Conservation (phyloP, 1,140 invertebrate species). For the Ceratitis capitata region DNA sequence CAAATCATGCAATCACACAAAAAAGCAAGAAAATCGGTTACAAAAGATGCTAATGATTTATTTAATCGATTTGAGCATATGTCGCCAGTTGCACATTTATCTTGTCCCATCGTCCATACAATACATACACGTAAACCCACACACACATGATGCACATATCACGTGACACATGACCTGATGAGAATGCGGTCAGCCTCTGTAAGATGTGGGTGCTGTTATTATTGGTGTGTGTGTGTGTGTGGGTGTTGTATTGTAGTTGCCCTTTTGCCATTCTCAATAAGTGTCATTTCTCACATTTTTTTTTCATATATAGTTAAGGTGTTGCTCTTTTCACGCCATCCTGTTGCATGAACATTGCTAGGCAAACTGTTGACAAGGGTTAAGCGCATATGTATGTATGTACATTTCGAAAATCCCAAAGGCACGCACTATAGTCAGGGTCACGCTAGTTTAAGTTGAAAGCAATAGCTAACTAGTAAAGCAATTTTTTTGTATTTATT, state of each 20-base stretch:
- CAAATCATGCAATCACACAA: too few relatives aligned
- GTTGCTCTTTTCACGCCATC: background rate
- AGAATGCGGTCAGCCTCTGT: background rate
- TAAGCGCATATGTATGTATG: background rate
- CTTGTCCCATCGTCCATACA: background rate
- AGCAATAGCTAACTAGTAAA: slow-evolving; percentile 2
- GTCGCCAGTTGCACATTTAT: slow-evolving; percentile 38
- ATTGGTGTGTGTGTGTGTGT: background rate
- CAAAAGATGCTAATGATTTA: slow-evolving; percentile 66
- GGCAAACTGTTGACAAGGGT: slow-evolving; percentile 36
- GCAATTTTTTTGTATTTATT: slow-evolving; percentile 5
- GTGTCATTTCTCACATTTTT: slow-evolving; percentile 12
- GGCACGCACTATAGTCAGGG: slow-evolving; percentile 4
- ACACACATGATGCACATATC: background rate
- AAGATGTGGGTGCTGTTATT: too few relatives aligned
- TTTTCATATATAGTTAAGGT: slow-evolving; percentile 32
- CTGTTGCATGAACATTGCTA: background rate
- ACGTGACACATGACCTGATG: slow-evolving; percentile 26
- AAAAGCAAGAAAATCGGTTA: slow-evolving; percentile 59
- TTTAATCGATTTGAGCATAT: slow-evolving; percentile 65
- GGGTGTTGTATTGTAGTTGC: too few relatives aligned
- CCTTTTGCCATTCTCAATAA: background rate
- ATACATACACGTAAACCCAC: background rate
- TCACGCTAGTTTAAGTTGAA: slow-evolving; percentile 20
- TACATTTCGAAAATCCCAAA: background rate